phyloP scores from a whole-genome alignment of 2,888 invertebrate genomes.

The Baccha elongata region DNA sequence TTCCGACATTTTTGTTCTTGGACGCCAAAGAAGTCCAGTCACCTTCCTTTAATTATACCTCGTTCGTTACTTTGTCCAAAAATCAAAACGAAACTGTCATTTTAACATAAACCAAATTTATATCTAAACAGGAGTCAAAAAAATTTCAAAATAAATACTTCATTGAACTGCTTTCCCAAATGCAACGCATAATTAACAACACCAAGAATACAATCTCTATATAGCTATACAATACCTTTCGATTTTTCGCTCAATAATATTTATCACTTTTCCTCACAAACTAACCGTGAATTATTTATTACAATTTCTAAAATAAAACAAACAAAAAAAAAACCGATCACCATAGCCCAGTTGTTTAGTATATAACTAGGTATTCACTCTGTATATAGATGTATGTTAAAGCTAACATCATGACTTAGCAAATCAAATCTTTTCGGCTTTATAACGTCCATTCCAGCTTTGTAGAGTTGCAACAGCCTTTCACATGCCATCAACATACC shows the following conservation, averaged over 20 bases:
- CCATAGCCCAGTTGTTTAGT: conserved; percentile 39
- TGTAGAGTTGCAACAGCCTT: conserved; percentile 27
- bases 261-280: conserved; percentile 55
- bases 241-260: conserved; percentile 43
- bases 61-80: no score
- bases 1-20: no score
- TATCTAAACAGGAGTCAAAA: no score
- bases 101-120: no score
- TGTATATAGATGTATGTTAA: no score
- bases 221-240: conserved; percentile 34
- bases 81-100: no score
- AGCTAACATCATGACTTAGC: conserved; percentile 24
- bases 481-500: conserved; percentile 39
- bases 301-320: conserved; percentile 35
- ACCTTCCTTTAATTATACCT: no score
- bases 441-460: conserved; percentile 12
- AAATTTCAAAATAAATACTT: no score
- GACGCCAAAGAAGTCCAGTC: no score
- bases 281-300: conserved; percentile 38
- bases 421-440: conserved; percentile 52
- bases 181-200: conserved; percentile 18
- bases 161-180: neutral
- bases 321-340: conserved; percentile 23
- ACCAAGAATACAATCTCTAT: neutral
- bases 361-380: no score